Conservation (phyloP, 2,797 vertebrate genomes). For the Alosa sapidissima region DNA sequence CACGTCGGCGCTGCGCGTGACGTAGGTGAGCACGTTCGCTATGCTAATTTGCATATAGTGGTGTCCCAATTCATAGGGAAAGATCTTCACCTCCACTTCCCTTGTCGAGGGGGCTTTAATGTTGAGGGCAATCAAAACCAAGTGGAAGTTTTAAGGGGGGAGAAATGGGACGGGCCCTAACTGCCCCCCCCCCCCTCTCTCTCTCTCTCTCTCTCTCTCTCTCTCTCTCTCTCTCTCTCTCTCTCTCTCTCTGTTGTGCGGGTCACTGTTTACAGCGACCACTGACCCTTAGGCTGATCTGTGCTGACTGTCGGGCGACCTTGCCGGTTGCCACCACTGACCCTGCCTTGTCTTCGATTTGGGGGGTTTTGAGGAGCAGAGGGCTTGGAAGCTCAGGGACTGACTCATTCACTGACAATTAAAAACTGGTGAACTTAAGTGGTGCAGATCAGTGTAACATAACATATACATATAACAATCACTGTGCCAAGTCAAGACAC, state of each 20-base stretch:
- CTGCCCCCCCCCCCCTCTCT: background rate
- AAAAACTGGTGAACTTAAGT: background rate
- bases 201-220: background rate
- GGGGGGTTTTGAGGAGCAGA: background rate
- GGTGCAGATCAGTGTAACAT: background rate
- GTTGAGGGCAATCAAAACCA: no score
- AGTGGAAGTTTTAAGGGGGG: no score
- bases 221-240: background rate
- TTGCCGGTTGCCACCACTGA: slow-evolving; percentile 72
- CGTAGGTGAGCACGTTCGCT: no score
- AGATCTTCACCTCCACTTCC: no score
- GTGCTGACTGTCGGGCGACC: slow-evolving; percentile 54
- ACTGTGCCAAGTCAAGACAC: background rate
- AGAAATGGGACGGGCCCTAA: no score
- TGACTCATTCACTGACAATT: background rate
- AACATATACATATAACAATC: background rate
- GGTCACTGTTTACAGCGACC: slow-evolving; percentile 62
- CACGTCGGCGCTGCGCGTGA: no score
- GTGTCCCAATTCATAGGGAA: no score
- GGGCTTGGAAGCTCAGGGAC: background rate
- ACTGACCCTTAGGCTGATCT: slow-evolving; percentile 57
- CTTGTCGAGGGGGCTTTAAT: no score
- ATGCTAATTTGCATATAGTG: no score
- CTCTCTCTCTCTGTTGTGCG: background rate
- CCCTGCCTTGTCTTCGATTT: slow-evolving; percentile 61